These are phyloP conservation scores for Athripsodes cinereus DNA, from an alignment of 2,888 invertebrate genomes.

Conservation along the genomic window DNA sequence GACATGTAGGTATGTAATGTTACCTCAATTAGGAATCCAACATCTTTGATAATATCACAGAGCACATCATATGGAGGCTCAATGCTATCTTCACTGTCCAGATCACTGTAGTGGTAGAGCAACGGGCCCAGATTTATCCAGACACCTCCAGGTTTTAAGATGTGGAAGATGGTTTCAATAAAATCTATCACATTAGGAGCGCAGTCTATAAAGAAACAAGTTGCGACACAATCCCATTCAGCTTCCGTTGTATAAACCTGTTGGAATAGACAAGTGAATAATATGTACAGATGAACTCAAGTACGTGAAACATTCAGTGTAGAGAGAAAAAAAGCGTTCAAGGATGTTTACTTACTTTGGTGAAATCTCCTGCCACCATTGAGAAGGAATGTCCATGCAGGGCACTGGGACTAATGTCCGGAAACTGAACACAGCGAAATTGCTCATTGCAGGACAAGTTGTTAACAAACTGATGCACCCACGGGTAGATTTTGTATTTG, in stretches of 20 bases:
- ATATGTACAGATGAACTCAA: too few relatives aligned
- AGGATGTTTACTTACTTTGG: slow-evolving; percentile 60
- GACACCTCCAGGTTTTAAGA: slow-evolving; percentile 82
- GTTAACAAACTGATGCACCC: slow-evolving; percentile 93
- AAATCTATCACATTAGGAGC: slow-evolving; percentile 94
- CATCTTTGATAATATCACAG: slow-evolving; percentile 66
- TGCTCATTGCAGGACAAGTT: slow-evolving; percentile 79
- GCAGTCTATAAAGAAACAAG: slow-evolving; percentile 98
- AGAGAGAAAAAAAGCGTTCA: too few relatives aligned
- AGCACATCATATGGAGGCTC: slow-evolving; percentile 89
- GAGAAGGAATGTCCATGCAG: slow-evolving; percentile 67
- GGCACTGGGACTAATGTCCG: slow-evolving; percentile 77
- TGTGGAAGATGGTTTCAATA: slow-evolving; percentile 84
- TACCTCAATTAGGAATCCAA: slow-evolving; percentile 77
- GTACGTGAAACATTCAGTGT: too few relatives aligned
- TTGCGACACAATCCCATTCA: slow-evolving; percentile 88
- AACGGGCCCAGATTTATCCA: slow-evolving; percentile 92
- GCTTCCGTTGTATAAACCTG: slow-evolving; percentile 63
- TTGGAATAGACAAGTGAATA: too few relatives aligned
- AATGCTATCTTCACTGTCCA: slow-evolving; percentile 80
- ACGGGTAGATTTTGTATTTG: slow-evolving; percentile 81
- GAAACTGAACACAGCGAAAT: slow-evolving; percentile 70
- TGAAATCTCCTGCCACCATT: slow-evolving; percentile 96
- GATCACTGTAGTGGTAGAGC: slow-evolving; percentile 83
- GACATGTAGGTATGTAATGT: slow-evolving; percentile 7